Conservation (phyloP, 2,888 invertebrate species). For the Amorpha juglandis region DNA sequence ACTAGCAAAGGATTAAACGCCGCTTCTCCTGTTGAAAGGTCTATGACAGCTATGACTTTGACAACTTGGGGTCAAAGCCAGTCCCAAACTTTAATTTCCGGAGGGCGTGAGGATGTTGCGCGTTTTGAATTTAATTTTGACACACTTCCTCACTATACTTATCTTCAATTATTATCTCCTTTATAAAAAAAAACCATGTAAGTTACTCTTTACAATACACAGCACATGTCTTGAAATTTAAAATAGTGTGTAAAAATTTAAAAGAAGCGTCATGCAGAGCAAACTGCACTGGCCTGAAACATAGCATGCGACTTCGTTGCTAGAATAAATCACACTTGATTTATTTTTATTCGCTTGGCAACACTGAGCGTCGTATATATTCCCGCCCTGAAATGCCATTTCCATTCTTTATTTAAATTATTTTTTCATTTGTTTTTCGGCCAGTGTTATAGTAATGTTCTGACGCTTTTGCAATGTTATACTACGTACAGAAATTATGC, state of each 20-base stretch:
- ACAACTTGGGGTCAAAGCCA: slow-evolving; percentile 70
- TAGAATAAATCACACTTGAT: slow-evolving; percentile 80
- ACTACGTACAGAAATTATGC: not conserved
- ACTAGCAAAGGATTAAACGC: slow-evolving; percentile 10
- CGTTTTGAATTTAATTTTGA: slow-evolving; percentile 70
- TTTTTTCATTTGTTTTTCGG: slow-evolving; percentile 52
- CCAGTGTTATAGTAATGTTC: slow-evolving; percentile 23
- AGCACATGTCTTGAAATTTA: slow-evolving; percentile 36
- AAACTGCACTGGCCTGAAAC: slow-evolving; percentile 57
- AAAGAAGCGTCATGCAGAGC: slow-evolving; percentile 53
- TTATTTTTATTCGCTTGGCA: slow-evolving; percentile 82
- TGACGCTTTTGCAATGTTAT: not conserved
- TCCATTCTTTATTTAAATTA: slow-evolving; percentile 67
- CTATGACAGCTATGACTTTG: slow-evolving; percentile 73
- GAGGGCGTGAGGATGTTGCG: slow-evolving; percentile 55
- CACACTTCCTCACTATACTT: not conserved
- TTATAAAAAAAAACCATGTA: not conserved
- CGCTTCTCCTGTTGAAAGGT: slow-evolving; percentile 25
- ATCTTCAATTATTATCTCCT: too few relatives aligned
- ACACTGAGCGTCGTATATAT: slow-evolving; percentile 58
- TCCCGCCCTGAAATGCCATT: slow-evolving; percentile 56
- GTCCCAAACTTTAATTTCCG: slow-evolving; percentile 76
- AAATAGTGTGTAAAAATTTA: slow-evolving; percentile 51
- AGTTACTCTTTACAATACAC: not conserved
- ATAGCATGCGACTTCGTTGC: slow-evolving; percentile 60